Base-by-base conservation (phyloP, 1,140 invertebrate species). In the Rhagoletis pomonella region DNA sequence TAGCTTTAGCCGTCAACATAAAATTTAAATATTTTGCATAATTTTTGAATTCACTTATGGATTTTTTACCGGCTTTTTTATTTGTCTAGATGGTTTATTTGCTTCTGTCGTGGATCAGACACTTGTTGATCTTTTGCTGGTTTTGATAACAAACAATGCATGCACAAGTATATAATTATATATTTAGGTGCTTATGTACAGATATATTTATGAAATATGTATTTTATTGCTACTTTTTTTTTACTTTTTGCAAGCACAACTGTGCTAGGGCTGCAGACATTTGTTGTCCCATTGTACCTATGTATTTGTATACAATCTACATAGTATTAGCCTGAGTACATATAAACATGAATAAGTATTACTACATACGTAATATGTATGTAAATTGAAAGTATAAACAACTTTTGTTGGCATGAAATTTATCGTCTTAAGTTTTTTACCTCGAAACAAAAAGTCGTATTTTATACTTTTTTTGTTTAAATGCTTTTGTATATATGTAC, bases 1-100 rank as follows among this genome's bases (percentile, higher is more conserved):
- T 85, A 62, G 60, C n/a, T 47, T 64, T 60, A 29, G 65, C 77
- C 87, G 88, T 73, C 89, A 85, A 88, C 88, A 88, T 89, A 87
- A 90, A 91, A 92, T 92, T 92, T 92, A 92, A 92, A 92, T 92
- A 92, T 92, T 92, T 92, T 91, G 91, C 91, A 92, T 92, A 92
- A 92, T 92, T 92, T 91, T 90, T 90, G 91, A 87, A 91, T 92
- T 92, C 91, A 92, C 91, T 92, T 92, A 91, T 92, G 91, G 91
- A 92, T 91, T 90, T 39, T 19, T 89, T 55, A 88, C 90, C 89
- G 86, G 59, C 65, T 42, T 64, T 67, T 81, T 19, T 87, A 87
- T n/a, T 86, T 17, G 84, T 60, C 87, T 62, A 87, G 69, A 87
- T 67, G 77, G 29, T 65, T 19, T 39, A 73, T 88, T 87, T 89